These are phyloP conservation scores for Phoxinus dragarum DNA, from an alignment of 2,797 vertebrate species.

Conservation along the genomic window DNA sequence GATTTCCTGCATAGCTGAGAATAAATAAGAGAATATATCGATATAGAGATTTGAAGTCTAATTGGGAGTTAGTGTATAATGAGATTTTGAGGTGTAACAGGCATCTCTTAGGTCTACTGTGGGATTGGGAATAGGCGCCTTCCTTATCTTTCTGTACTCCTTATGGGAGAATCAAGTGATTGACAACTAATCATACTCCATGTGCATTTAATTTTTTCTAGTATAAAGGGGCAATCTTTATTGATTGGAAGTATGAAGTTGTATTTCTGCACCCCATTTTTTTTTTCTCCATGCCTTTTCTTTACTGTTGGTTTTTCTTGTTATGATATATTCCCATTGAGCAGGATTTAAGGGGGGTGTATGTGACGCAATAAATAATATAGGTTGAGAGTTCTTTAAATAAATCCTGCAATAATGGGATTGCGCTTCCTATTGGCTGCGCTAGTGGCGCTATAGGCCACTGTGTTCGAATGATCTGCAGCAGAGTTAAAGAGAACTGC, in stretches of 20 bases:
- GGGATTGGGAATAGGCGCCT: not conserved
- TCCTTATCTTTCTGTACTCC: too few species aligned
- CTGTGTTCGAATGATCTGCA: too few species aligned
- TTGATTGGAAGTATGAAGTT: not conserved
- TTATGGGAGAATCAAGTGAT: not conserved
- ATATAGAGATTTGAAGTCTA: not conserved
- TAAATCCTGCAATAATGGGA: too few species aligned
- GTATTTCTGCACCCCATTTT: not conserved
- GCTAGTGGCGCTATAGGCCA: too few species aligned
- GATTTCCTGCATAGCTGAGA: not conserved
- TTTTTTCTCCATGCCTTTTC: too few species aligned
- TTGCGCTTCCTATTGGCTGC: too few species aligned
- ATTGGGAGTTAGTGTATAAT: not conserved
- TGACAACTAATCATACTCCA: not conserved
- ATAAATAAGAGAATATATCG: not conserved
- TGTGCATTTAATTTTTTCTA: not conserved
- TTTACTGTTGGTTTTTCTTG: not conserved
- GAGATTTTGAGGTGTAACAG: not conserved
- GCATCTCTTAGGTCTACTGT: not conserved
- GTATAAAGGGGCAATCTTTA: too few species aligned
- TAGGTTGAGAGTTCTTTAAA: too few species aligned
- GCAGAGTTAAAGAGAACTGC: too few species aligned
- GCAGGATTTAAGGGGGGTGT: constrained; percentile 14
- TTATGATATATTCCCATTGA: constrained; percentile 4
- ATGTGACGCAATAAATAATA: too few species aligned